Conservation (phyloP, 2,797 vertebrate species). For the Chloroceryle inda region DNA sequence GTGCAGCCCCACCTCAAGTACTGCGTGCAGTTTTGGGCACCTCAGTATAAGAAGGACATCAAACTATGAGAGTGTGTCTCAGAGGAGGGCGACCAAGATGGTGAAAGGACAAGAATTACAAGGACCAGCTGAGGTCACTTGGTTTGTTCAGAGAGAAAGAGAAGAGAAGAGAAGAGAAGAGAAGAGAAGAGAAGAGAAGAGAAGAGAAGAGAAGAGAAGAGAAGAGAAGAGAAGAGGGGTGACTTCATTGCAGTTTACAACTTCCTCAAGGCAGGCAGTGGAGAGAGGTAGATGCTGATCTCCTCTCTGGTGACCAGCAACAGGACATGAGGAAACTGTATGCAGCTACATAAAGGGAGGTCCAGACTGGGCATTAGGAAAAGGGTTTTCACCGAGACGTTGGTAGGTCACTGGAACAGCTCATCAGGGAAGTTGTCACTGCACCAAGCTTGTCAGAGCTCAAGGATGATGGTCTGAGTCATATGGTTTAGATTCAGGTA, state of each 20-base stretch:
- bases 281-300: background rate
- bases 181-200: no score
- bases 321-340: background rate
- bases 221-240: background rate
- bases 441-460: background rate
- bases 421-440: background rate
- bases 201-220: no score
- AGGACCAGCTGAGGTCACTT: background rate
- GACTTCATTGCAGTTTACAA: background rate
- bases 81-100: background rate
- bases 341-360: background rate
- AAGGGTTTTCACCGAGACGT: background rate
- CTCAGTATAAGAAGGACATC: background rate
- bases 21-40: background rate
- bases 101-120: background rate
- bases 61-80: background rate
- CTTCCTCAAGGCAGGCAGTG: accelerated
- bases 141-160: background rate
- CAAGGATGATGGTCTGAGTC: background rate
- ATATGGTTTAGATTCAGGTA: background rate
- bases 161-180: background rate
- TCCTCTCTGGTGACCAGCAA: background rate
- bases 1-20: background rate
- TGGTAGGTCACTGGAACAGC: background rate
- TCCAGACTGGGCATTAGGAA: background rate